A percentile compares a stretch with the other conserved stretches of the same genome.
Evolutionary conservation across 2,113 vertebrate species (phyloP).

Genomic region (Aptenodytes forsteri): DNA sequence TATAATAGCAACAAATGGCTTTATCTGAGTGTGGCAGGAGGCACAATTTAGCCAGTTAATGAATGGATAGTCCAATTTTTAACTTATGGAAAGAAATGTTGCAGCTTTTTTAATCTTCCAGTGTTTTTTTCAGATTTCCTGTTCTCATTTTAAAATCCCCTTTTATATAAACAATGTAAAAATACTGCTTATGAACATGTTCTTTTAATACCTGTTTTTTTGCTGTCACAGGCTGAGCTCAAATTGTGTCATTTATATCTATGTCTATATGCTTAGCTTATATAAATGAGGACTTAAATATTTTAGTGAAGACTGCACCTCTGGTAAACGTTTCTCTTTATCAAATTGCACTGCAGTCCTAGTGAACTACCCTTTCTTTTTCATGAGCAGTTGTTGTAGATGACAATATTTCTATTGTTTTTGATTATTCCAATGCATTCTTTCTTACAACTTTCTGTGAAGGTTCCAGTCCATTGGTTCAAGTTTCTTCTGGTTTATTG

Average conservation of each 20-base stretch:
- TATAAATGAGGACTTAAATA: not conserved
- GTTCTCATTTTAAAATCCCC: not conserved
- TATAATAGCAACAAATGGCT: not conserved
- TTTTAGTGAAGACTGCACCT: not conserved
- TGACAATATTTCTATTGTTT: not conserved
- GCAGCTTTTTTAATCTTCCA: not conserved
- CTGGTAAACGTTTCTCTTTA: not conserved
- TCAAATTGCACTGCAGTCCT: not conserved
- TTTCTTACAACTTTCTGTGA: conserved; percentile 48
- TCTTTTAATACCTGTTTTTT: not conserved
- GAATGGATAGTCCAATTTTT: not conserved
- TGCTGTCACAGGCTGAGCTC: not conserved
- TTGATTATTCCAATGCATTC: conserved; percentile 2
- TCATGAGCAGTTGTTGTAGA: not conserved
- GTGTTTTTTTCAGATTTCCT: not conserved
- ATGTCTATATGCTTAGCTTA: not conserved
- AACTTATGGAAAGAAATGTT: not conserved
- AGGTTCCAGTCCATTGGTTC: conserved; percentile 50
- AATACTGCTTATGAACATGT: not conserved
- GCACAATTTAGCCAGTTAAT: not conserved
- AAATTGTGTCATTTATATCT: not conserved
- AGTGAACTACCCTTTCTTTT: not conserved
- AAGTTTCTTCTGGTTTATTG: conserved; percentile 35
- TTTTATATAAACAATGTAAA: not conserved
- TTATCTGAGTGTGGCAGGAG: not conserved